Percentiles rank a stretch among this genome's conserved stretches.
Evolutionary conservation across 2,797 vertebrate genomes (phyloP).

Genomic region (Megaceryle alcyon): DNA sequence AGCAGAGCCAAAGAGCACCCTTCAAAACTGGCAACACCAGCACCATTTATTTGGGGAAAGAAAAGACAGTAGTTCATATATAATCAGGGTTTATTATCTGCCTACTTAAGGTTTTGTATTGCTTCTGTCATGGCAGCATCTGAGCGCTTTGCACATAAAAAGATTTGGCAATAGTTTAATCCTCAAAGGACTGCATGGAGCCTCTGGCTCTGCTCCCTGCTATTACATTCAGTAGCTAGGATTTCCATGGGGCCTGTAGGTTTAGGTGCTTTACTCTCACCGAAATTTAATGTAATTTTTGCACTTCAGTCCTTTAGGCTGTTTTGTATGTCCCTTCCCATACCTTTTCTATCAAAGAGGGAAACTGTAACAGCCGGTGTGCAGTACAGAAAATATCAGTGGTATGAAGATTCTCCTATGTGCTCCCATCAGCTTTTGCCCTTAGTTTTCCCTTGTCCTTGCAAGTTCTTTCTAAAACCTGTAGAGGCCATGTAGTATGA

Average conservation of each 20-base stretch:
- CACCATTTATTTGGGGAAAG: neutral
- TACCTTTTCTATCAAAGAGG: neutral
- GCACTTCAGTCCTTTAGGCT: neutral
- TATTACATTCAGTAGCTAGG: neutral
- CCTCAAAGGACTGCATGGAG: neutral
- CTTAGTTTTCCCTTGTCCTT: neutral
- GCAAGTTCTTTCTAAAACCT: neutral
- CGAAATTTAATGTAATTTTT: neutral
- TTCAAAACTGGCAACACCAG: neutral
- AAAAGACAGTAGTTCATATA: neutral
- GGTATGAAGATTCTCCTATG: neutral
- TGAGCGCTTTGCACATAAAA: neutral
- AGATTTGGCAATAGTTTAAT: neutral
- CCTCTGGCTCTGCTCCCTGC: neutral
- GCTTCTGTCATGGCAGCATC: neutral
- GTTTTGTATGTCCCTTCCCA: neutral
- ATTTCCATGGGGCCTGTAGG: neutral
- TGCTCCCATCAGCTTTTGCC: neutral
- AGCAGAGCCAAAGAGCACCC: neutral
- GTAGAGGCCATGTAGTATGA: neutral
- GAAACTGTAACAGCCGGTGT: neutral
- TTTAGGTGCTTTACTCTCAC: neutral
- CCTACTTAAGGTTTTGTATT: neutral
- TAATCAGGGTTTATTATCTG: slow-evolving; percentile 27
- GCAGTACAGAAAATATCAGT: neutral